These are phyloP conservation scores for Polyploca ridens DNA, from an alignment of 2,888 invertebrate species.

Conservation along the genomic window DNA sequence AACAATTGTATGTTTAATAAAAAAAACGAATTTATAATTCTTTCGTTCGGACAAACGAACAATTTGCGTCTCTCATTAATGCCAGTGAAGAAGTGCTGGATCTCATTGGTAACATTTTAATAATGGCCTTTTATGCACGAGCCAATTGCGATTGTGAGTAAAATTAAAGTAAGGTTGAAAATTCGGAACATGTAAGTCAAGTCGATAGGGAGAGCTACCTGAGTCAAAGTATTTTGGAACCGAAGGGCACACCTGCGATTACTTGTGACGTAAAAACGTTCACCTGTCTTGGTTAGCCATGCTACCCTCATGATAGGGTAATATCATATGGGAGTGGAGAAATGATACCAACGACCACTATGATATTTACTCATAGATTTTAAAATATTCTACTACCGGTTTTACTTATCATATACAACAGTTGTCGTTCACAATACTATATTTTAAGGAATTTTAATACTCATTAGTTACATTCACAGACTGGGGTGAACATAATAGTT, in stretches of 20 bases:
- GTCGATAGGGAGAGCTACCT: slow-evolving; percentile 41
- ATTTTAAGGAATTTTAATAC: too few relatives aligned
- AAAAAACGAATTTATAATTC: too few relatives aligned
- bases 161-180: slow-evolving; percentile 18
- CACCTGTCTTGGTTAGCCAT: slow-evolving; percentile 56
- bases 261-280: slow-evolving; percentile 61
- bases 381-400: too few relatives aligned
- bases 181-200: neutral
- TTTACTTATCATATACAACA: neutral
- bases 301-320: slow-evolving; percentile 36
- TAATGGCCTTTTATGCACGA: neutral
- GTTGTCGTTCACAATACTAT: neutral
- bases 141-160: neutral
- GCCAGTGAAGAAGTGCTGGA: slow-evolving; percentile 36
- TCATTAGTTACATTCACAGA: too few relatives aligned
- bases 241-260: slow-evolving; percentile 63
- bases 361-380: slow-evolving; percentile 17
- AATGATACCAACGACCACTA: slow-evolving; percentile 39
- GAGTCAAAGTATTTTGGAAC: slow-evolving; percentile 43
- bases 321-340: slow-evolving; percentile 34
- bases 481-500: too few relatives aligned
- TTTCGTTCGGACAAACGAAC: slow-evolving; percentile 40
- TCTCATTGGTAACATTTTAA: slow-evolving; percentile 49
- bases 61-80: slow-evolving; percentile 56
- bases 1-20: too few relatives aligned